Base-by-base conservation (phyloP, 2,797 vertebrate genomes). In the Enteromius unitaeniatus region DNA sequence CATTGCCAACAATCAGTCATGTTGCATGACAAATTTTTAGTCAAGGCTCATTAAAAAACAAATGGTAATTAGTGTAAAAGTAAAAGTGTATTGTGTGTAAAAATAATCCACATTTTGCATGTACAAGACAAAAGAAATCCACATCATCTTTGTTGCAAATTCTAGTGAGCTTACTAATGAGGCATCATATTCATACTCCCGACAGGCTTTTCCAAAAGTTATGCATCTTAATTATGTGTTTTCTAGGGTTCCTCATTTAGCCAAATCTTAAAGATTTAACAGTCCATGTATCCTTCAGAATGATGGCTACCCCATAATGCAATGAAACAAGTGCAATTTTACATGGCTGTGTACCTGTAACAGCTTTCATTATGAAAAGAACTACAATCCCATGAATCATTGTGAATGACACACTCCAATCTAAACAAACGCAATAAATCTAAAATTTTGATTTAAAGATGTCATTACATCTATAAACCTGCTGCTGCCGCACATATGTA, bases 31-130 rank as follows among this genome's bases (percentile, higher is more conserved):
- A n/a, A n/a, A n/a, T n/a, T 67, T 67, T 78, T 13, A 21, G 1
- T 34, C 17, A 58, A 75, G n/a, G 73, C 31, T 75, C 49, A 55
- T 34, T 55, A 28, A 34, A 23, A 78, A 78, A 34, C 40, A 78
- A 65, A 78, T 23, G 6, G n/a, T 2, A 72, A 28, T 47, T n/a
- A n/a, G n/a, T n/a, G n/a, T 34, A 37, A 37, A 37, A 37, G 1
- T 34, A 37, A 37, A 37, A 37, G 1, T 19, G 19, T 37, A 62
- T 4, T 45, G 19, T n/a, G 26, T 4, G 42, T 69, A 42, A 28
- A 17, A 14, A 78, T 31, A 31, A 11, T 49, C 17, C 5, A 64
- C 6, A 31, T 19, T 15, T 1, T 49, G 60, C 17, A 28, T 34
- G 9, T 23, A 11, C 34, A 9, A 77, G 13, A 42, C 47, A 47